Evolutionary conservation across 2,888 invertebrate genomes (phyloP).

Genomic region (Achlya flavicornis): DNA sequence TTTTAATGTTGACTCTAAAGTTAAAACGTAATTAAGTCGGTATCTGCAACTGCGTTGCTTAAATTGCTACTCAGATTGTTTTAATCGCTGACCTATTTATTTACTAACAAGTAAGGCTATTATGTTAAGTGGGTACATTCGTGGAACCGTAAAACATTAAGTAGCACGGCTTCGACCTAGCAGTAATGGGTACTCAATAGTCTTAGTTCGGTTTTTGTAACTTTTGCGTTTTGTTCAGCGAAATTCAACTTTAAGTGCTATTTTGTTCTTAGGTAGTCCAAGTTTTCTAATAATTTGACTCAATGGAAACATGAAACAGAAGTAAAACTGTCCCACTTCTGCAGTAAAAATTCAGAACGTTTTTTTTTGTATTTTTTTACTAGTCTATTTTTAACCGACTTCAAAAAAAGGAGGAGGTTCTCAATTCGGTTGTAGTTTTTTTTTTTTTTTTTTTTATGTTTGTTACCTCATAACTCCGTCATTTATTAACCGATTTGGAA

Average conservation of each 20-base stretch:
- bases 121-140: slow-evolving; percentile 8
- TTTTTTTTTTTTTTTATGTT: too few species aligned
- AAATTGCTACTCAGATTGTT: slow-evolving; percentile 7
- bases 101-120: slow-evolving; percentile 8
- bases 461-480: too few species aligned
- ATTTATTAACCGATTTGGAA: too few species aligned
- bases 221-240: background rate
- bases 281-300: too few species aligned
- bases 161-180: slow-evolving; percentile 4
- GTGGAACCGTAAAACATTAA: slow-evolving; percentile 6
- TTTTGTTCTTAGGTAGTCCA: background rate
- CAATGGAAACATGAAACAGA: too few species aligned
- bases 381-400: too few species aligned
- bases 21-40: slow-evolving; percentile 3
- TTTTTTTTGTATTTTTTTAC: too few species aligned
- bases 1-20: slow-evolving; percentile 3
- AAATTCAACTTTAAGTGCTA: background rate
- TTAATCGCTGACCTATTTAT: slow-evolving; percentile 9
- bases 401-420: too few species aligned
- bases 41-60: slow-evolving; percentile 1
- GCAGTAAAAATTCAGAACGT: too few species aligned
- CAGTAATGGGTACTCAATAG: slow-evolving; percentile 7
- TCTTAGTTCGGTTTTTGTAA: background rate
- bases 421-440: too few species aligned
- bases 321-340: too few species aligned